Base-by-base conservation (phyloP, 2,888 invertebrate species). In the Odontocolon sp. region DNA sequence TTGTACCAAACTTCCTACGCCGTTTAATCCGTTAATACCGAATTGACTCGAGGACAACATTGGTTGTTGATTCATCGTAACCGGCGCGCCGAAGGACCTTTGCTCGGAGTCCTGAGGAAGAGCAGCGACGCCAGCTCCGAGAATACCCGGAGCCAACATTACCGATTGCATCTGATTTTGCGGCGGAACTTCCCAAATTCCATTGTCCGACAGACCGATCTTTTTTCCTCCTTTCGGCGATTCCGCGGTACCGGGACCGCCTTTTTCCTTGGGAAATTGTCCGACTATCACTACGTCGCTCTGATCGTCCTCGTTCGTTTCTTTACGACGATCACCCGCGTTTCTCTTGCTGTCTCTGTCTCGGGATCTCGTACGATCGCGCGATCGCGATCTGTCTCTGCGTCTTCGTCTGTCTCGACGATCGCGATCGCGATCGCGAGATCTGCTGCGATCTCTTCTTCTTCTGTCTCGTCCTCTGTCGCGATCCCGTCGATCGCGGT, bases 341-440 rank as follows among this genome's bases (percentile, higher is more conserved):
- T 85, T 82, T 69, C 92, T 84, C 40, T 91, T 88, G 6, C 91
- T 74, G 83, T 89, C 91, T 70, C 88, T 91, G 23, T 83, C 82
- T 31, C 82, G 79, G 1, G 87, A 87, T 40, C 73, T 57, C 50
- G 81, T 75, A 16, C 90, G 85, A 56, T 90, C 88, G n/a, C 91
- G 88, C 45, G 90, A 91, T 4, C 92, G 91, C 1, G 92, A 92
- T 42, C 93, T 92, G 80, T 91, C 92, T 23, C 92, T 90, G 69
- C 92, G 91, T 1, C 93, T 89, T 63, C 92, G 91, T 61, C 92
- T 90, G 80, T 90, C 88, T 36, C 90, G 78, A 26, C 91, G 81
- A 16, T 89, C 89, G 16, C 92, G 87, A 38, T 93, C 93, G 21
- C 94, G 90, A 81, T 93, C 93, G 47, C 94, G 92, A 72, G 89